Evolutionary conservation across 2,888 invertebrate genomes (phyloP), one percentile per base, ranked within the genome.

Genomic region (Coleophora deauratella): DNA sequence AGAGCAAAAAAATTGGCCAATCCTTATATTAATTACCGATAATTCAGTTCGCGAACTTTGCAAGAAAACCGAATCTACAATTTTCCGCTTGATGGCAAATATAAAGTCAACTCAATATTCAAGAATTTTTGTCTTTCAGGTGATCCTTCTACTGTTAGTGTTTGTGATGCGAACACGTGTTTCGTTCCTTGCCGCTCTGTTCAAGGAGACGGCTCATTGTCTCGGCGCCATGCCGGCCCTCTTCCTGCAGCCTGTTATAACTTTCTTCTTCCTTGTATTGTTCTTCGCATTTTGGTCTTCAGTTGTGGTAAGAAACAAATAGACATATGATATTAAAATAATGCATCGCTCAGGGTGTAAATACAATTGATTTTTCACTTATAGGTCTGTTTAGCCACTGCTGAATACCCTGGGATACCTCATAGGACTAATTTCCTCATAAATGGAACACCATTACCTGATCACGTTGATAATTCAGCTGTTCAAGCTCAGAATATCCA

Each of bases 161-260:
- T 89, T 91, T 60, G 90, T 91, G 51, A 89, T 96, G 82, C 88
- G 95, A 39, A 92, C 93, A 55, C 90, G 95, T 57, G 90, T 97
- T 0, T 89, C 91, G 32, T 93, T 96, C 61, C 86, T 97, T 56
- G 91, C 95, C 0, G 91, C 92, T 13, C 79, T 98, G 44, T 97
- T 98, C 69, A 91, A 91, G 64, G 97, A 97, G 77, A 96, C 97
- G 1, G 95, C 96, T 10, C 91, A 92, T 59, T 97, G 96, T 64
- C 88, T 98, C 55, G 89, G 91, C 42, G 91, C 92, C 54, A 89
- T 97, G 54, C 97, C 98, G 0, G 91, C 92, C 3, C 85, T 98
- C 35, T 91, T 97, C 62, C 81, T 96, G 33, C 97, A 97, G 62
- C 95, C 95, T 0, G 70, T 95, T 10, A 74, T 95, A 61, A 97